Evolutionary conservation across 2,888 invertebrate species (phyloP), one percentile per base, ranked within the genome.

Genomic region (Epinotia brunnichana): DNA sequence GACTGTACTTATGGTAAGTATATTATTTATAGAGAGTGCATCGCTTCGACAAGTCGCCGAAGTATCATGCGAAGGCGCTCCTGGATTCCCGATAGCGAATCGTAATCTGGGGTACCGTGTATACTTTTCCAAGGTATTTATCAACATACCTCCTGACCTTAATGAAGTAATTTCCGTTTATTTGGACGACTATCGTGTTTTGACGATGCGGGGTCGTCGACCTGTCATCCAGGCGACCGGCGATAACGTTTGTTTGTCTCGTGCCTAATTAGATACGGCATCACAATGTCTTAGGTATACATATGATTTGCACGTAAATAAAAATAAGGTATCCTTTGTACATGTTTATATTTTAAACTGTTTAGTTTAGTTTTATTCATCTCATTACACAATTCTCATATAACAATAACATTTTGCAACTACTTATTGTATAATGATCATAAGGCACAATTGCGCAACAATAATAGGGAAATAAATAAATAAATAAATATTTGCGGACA

Each of bases 161-260:
- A 51, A 57, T 68, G 29, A 56, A 56, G 21, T 61, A 21, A 61
- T 60, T 72, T 73, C 63, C 68, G 68, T 68, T 59, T 68, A 51
- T 68, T 68, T 41, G 19, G 41, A 61, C 67, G 59, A 56, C 57
- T 63, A 62, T 73, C 73, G 57, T 62, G 15, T 71, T 68, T 72
- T 59, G 51, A 63, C 68, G 68, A 67, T 73, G 63, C 68, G 44
- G 57, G 62, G 68, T 62, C 63, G 61, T 63, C 73, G 73, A 73
- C 17, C 69, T 57, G 73, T 68, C 69, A 63, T 53, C 62, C 69
- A 73, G 63, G 51, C 72, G 67, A 61, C 35, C 48, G 60, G 56
- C 19, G 73, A 73, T 73, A 73, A 69, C 68, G 57, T 59, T 35
- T 73, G 73, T 73, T 73, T 73, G 73, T 68, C 69, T 63, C 69